Percentiles rank a stretch among this genome's conserved stretches.
Conservation (phyloP, 1,140 invertebrate genomes). For the Panagrolaimus sp. region DNA sequence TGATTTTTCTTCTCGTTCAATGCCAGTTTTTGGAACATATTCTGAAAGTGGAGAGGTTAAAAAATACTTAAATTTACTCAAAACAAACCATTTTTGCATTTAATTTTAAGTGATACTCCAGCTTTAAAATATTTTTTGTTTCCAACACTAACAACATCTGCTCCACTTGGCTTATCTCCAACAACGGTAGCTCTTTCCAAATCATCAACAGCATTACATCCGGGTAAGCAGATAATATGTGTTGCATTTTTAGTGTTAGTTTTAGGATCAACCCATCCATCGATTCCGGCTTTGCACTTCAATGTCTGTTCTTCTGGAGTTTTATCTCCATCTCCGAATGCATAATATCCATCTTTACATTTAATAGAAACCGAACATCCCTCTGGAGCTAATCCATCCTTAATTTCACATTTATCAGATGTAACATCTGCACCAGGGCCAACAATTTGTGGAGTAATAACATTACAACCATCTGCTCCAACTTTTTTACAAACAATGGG, state of each 20-base stretch:
- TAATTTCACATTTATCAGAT: neutral
- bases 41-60: neutral
- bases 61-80: too few species aligned
- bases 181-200: neutral
- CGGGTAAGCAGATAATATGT: conserved; percentile 10
- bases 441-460: neutral
- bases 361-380: neutral
- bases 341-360: conserved; percentile 6
- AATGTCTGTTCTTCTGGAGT: neutral
- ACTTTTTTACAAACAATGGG: neutral
- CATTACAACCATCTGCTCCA: neutral
- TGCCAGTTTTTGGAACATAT: conserved; percentile 3
- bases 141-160: neutral
- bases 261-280: neutral
- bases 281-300: neutral
- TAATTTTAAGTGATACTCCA: neutral
- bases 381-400: neutral
- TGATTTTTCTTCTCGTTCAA: neutral
- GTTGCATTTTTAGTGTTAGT: neutral
- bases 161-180: neutral
- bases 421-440: neutral
- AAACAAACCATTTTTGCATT: conserved; percentile 2
- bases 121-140: neutral
- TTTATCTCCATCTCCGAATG: neutral
- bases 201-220: neutral